Evolutionary conservation across 1,140 invertebrate genomes (phyloP).

Genomic region (Branchinecta lindahli): DNA sequence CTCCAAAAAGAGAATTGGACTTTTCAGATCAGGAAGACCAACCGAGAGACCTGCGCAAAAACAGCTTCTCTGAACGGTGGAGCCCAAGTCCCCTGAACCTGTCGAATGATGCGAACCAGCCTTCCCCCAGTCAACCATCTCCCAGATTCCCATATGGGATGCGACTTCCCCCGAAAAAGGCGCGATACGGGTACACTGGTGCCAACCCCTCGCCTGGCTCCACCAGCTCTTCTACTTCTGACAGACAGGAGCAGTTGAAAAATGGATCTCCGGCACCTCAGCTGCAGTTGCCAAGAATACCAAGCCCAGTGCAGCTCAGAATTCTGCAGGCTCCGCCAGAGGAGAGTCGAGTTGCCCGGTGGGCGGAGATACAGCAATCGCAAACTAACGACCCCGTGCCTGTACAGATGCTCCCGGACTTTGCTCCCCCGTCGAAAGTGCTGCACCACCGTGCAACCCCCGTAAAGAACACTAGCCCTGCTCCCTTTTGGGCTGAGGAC

Average conservation of each 20-base stretch:
- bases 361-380: background rate
- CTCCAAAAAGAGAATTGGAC: background rate
- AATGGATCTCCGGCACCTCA: background rate
- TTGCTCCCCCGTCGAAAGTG: background rate
- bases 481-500: background rate
- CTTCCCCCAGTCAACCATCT: background rate
- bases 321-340: background rate
- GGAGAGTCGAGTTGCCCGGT: background rate
- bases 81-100: background rate
- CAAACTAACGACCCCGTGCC: background rate
- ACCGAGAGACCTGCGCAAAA: background rate
- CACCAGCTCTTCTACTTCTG: background rate
- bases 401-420: background rate
- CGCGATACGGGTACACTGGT: background rate
- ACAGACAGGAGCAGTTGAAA: background rate
- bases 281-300: background rate
- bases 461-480: background rate
- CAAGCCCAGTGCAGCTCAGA: background rate
- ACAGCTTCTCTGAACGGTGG: background rate
- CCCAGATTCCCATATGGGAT: background rate
- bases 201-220: background rate
- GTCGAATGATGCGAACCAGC: background rate
- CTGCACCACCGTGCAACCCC: background rate
- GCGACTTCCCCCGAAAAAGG: background rate
- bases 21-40: background rate